These are phyloP conservation scores for Pseudomyrmex cubaensis DNA, from an alignment of 1,140 invertebrate species.

Conservation along the genomic window DNA sequence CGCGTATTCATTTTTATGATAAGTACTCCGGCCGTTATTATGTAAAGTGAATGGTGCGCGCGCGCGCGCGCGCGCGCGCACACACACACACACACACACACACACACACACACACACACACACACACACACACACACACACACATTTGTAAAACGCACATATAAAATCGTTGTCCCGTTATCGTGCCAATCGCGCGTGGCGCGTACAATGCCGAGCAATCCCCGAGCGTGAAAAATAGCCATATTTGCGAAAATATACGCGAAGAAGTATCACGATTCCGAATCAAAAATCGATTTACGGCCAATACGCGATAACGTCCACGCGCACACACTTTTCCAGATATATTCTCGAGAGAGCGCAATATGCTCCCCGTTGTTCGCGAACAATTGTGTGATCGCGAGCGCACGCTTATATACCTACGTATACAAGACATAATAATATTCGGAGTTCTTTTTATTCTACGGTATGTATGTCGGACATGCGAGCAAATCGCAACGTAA, in stretches of 20 bases:
- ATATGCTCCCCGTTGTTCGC: neutral
- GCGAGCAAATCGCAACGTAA: conserved; percentile 57
- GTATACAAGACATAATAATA: neutral
- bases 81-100: too few species aligned
- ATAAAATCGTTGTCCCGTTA: conserved; percentile 37
- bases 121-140: too few species aligned
- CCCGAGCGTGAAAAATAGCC: neutral
- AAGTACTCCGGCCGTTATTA: conserved; percentile 39
- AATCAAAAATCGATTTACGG: neutral
- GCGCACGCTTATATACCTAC: neutral
- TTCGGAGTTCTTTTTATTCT: conserved; percentile 25
- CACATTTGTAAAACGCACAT: too few species aligned
- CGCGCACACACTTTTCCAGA: too few species aligned
- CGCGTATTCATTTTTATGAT: conserved; percentile 26
- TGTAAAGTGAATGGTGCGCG: conserved; percentile 39
- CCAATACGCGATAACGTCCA: too few species aligned
- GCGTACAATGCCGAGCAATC: conserved; percentile 5
- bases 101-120: too few species aligned
- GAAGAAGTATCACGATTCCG: neutral
- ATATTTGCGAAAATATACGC: neutral
- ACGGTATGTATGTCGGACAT: conserved; percentile 65
- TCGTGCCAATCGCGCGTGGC: neutral
- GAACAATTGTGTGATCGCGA: neutral
- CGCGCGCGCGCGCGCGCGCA: too few species aligned
- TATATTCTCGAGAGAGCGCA: neutral